Evolutionary conservation across 2,797 vertebrate genomes (phyloP).

Genomic region (Acestrorhynchus altus): DNA sequence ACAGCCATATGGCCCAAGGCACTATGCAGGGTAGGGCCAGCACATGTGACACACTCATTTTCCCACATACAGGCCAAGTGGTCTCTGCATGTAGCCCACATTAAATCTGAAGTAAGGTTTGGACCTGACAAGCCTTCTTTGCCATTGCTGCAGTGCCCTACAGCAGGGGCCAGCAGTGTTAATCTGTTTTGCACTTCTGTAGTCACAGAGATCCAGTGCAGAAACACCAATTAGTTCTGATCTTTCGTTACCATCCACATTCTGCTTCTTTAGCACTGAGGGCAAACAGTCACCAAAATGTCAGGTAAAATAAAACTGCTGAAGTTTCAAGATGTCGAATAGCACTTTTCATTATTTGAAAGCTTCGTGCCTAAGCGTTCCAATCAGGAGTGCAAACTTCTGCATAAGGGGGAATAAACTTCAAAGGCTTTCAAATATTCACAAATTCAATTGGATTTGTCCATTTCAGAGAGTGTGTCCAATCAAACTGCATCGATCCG

Average conservation of each 20-base stretch:
- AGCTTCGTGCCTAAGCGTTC: conserved; percentile 54
- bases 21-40: conserved; percentile 10
- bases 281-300: conserved; percentile 33
- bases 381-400: conserved; percentile 58
- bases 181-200: background rate
- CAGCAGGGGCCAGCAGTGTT: background rate
- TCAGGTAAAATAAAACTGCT: conserved; percentile 55
- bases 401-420: conserved; percentile 44
- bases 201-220: conserved; percentile 10
- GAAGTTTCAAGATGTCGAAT: conserved; percentile 34
- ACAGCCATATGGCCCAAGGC: conserved; percentile 45
- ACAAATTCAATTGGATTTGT: conserved; percentile 55
- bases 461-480: conserved; percentile 62
- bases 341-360: conserved; percentile 44
- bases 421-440: conserved; percentile 57
- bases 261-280: conserved; percentile 4
- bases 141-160: conserved; percentile 1
- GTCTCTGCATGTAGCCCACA: conserved; percentile 5
- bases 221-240: conserved; percentile 17
- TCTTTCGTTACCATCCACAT: conserved; percentile 7
- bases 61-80: conserved; percentile 1
- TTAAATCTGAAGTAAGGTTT: conserved; percentile 24
- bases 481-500: conserved; percentile 62
- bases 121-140: conserved; percentile 12
- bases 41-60: conserved; percentile 12